Percentiles rank a stretch among this genome's conserved stretches.
Evolutionary conservation across 2,113 vertebrate species (phyloP).

Genomic region (Ammodytes dubius): DNA sequence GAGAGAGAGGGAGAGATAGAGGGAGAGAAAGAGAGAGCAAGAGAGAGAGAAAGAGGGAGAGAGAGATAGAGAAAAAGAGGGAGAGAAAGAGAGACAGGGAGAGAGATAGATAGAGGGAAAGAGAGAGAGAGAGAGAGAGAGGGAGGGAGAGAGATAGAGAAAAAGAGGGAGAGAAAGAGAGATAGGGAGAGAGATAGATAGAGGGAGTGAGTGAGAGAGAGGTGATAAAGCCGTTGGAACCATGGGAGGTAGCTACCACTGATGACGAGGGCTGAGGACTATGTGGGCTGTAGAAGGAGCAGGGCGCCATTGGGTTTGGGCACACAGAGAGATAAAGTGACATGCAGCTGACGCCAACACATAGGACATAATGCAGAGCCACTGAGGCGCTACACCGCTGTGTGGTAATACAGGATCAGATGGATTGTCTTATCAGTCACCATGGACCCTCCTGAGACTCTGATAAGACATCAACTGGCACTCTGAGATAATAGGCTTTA

Average conservation of each 20-base stretch:
- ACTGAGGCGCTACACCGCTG: not conserved
- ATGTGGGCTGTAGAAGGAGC: constrained; percentile 22
- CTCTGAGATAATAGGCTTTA: not conserved
- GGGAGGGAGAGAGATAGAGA: too few species aligned
- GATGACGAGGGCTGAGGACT: constrained; percentile 15
- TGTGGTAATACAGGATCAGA: constrained; percentile 6
- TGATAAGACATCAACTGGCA: constrained; percentile 27
- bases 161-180: too few species aligned
- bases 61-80: too few species aligned
- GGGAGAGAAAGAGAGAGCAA: too few species aligned
- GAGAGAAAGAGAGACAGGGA: too few species aligned
- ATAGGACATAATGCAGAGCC: constrained; percentile 12
- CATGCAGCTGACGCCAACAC: not conserved
- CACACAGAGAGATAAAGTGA: constrained; percentile 19
- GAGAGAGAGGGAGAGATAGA: too few species aligned
- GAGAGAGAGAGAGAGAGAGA: too few species aligned
- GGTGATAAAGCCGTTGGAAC: constrained; percentile 36
- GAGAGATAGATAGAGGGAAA: too few species aligned
- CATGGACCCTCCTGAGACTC: constrained; percentile 10
- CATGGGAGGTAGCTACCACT: constrained; percentile 28
- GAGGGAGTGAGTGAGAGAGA: not conserved
- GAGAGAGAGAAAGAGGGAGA: too few species aligned
- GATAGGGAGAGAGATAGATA: too few species aligned
- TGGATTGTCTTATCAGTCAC: constrained; percentile 6
- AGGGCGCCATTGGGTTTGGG: not conserved